Percentiles rank a stretch among this genome's conserved stretches.
Evolutionary conservation across 2,888 invertebrate species (phyloP).

Genomic region (Amiota communis): DNA sequence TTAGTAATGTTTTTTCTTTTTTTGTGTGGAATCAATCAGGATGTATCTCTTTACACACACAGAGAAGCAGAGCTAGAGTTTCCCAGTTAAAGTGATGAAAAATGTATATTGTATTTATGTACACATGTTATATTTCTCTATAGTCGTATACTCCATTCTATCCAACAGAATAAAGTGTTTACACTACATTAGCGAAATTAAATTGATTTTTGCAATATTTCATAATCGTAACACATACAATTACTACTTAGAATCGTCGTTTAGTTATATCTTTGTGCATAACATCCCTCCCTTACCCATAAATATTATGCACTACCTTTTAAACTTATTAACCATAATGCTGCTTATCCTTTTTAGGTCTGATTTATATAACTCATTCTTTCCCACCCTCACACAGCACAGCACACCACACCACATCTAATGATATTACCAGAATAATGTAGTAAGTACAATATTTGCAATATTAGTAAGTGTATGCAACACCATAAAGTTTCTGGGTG

Average conservation of each 20-base stretch:
- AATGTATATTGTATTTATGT: conserved; percentile 4
- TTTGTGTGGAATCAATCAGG: no score
- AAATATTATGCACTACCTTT: conserved; percentile 40
- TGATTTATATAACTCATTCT: conserved; percentile 61
- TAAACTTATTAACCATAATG: conserved; percentile 41
- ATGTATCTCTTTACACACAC: not conserved
- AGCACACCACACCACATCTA: no score
- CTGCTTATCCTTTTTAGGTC: conserved; percentile 41
- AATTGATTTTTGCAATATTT: conserved; percentile 57
- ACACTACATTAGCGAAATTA: conserved; percentile 71
- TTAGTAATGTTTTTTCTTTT: no score
- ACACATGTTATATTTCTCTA: conserved; percentile 28
- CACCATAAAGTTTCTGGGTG: no score
- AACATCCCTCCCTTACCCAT: conserved; percentile 32
- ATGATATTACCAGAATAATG: no score
- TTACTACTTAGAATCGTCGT: not conserved
- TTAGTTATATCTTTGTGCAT: conserved; percentile 4
- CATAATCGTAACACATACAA: conserved; percentile 26
- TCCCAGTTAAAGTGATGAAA: no score
- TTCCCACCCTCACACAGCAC: no score
- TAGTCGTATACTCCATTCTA: not conserved
- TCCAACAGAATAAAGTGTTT: conserved; percentile 38
- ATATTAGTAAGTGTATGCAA: no score
- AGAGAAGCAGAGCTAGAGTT: no score
- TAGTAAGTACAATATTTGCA: no score